Conservation (phyloP, 2,888 invertebrate genomes). For the Limnephilus auricula region DNA sequence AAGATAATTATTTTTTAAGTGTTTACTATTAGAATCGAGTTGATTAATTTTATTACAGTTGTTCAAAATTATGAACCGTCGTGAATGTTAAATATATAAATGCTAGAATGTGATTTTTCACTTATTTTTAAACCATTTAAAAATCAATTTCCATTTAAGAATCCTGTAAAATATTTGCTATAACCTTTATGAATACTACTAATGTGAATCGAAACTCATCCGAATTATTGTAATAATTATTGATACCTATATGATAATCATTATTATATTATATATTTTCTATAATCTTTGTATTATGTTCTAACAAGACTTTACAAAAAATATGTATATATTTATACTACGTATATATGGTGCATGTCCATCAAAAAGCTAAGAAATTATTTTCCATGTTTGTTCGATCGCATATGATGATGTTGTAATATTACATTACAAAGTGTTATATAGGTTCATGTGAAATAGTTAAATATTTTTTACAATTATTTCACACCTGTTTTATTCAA, state of each 20-base stretch:
- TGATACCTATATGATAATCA: not conserved
- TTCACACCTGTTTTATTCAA: not conserved
- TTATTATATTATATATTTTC: slow-evolving; percentile 45
- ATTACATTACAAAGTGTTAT: not conserved
- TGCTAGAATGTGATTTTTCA: not conserved
- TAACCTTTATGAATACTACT: slow-evolving; percentile 18
- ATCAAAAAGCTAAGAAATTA: not conserved
- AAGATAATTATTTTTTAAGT: not conserved
- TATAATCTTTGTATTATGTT: slow-evolving; percentile 39
- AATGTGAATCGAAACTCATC: slow-evolving; percentile 48
- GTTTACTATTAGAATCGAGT: not conserved
- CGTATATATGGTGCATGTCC: not conserved
- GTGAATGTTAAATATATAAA: not conserved
- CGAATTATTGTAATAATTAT: slow-evolving; percentile 48
- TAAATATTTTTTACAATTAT: not conserved
- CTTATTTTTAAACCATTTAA: not conserved
- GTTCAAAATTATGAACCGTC: not conserved
- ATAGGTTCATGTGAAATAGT: not conserved
- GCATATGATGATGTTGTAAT: too few relatives aligned
- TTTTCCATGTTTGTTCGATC: not conserved
- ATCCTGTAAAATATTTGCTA: not conserved
- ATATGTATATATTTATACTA: not conserved
- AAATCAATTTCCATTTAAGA: not conserved
- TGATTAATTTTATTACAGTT: not conserved
- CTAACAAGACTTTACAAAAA: not conserved